These are phyloP conservation scores for Hemicrepidius hirtus DNA, from an alignment of 2,888 invertebrate genomes.

Conservation along the genomic window DNA sequence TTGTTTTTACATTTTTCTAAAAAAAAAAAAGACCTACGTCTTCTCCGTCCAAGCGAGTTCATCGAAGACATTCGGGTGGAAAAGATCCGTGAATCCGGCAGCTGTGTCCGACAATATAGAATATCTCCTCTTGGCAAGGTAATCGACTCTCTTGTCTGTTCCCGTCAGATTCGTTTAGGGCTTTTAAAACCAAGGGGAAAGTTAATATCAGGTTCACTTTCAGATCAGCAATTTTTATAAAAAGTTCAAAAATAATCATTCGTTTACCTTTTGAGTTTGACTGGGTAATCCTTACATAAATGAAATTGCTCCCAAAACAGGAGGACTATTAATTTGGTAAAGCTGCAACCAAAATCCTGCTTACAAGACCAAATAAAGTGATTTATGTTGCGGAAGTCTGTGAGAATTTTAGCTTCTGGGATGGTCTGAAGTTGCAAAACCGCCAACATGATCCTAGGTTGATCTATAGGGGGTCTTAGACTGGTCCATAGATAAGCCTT, in stretches of 20 bases:
- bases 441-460: slow-evolving; percentile 9
- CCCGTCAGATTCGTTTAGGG: slow-evolving; percentile 21
- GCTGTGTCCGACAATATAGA: slow-evolving; percentile 7
- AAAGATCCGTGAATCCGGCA: slow-evolving; percentile 4
- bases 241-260: too few relatives aligned
- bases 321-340: background rate
- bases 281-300: too few relatives aligned
- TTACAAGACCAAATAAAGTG: slow-evolving; percentile 18
- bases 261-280: too few relatives aligned
- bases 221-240: too few relatives aligned
- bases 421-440: slow-evolving; percentile 6
- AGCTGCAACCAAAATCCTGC: slow-evolving; percentile 1
- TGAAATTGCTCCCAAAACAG: too few relatives aligned
- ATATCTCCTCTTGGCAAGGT: slow-evolving; percentile 15
- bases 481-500: background rate
- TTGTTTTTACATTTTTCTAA: too few relatives aligned
- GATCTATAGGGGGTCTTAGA: slow-evolving; percentile 4
- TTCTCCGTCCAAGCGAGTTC: background rate
- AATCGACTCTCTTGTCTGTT: background rate
- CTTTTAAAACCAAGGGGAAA: slow-evolving; percentile 5
- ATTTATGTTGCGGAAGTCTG: slow-evolving; percentile 20
- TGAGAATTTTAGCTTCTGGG: background rate
- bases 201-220: background rate
- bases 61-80: background rate
- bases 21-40: too few relatives aligned